Evolutionary conservation across 30 jellyfish, hydroid and myxozoan genomes (phyloP).

Genomic region (Pelagia noctiluca): DNA sequence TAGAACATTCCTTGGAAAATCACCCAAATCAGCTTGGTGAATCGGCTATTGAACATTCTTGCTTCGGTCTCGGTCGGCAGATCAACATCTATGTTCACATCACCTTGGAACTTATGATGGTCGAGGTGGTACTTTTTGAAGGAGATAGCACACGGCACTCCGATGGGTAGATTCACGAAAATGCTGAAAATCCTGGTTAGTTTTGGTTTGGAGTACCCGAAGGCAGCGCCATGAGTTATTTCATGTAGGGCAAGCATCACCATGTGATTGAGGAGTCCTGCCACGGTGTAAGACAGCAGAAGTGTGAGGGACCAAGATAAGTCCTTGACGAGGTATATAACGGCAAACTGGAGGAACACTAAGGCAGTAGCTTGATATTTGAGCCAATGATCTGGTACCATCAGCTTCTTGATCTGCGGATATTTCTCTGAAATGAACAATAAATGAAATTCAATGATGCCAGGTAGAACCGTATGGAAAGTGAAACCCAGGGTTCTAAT

Average conservation of each 20-base stretch:
- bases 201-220: slow-evolving; percentile 86
- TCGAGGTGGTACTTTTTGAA: slow-evolving; percentile 96
- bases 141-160: slow-evolving; percentile 96
- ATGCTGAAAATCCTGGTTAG: slow-evolving; percentile 81
- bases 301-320: slow-evolving; percentile 76
- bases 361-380: slow-evolving; percentile 83
- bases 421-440: slow-evolving; percentile 86
- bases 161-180: slow-evolving; percentile 91
- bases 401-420: slow-evolving; percentile 91
- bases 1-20: slow-evolving; percentile 87
- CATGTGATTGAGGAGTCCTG: slow-evolving; percentile 90
- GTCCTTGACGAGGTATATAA: slow-evolving; percentile 56
- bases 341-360: slow-evolving; percentile 71
- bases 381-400: slow-evolving; percentile 89
- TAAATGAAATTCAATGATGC: no score
- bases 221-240: slow-evolving; percentile 89
- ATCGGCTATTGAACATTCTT: slow-evolving; percentile 66
- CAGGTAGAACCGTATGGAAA: no score
- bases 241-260: slow-evolving; percentile 91
- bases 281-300: slow-evolving; percentile 73
- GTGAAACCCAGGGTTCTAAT: no score
- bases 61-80: slow-evolving; percentile 95
- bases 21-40: slow-evolving; percentile 90
- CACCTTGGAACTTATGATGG: slow-evolving; percentile 95
- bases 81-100: slow-evolving; percentile 89